phyloP scores from a whole-genome alignment of 2,113 vertebrate species.

The Perca flavescens region DNA sequence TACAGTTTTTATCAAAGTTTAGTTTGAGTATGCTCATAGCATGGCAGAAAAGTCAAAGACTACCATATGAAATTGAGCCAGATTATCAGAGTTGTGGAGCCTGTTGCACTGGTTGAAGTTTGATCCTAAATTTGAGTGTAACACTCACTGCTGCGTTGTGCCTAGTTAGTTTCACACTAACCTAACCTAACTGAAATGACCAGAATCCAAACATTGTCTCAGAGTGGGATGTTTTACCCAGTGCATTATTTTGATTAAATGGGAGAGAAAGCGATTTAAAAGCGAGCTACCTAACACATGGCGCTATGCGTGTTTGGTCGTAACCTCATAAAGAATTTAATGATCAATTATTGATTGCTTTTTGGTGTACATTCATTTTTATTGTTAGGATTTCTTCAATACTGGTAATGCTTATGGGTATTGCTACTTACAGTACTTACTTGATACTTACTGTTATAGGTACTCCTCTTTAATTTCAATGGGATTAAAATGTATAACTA shows the following conservation, averaged over 20 bases:
- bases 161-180: neutral
- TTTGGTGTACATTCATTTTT: neutral
- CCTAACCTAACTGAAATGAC: neutral
- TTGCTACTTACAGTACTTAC: too few species aligned
- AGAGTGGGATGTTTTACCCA: neutral
- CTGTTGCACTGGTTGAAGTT: neutral
- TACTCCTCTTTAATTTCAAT: neutral
- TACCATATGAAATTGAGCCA: neutral
- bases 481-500: neutral
- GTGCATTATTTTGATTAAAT: neutral
- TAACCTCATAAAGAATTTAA: neutral
- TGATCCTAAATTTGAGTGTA: neutral
- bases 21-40: neutral
- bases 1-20: neutral
- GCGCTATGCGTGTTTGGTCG: neutral
- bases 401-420: neutral
- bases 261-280: neutral
- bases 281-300: neutral
- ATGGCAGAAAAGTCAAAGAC: neutral
- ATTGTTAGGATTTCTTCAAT: too few species aligned
- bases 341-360: neutral
- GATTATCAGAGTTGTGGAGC: neutral
- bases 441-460: too few species aligned
- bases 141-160: neutral
- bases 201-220: neutral